These are phyloP conservation scores for Nannospalax galili DNA, from an alignment of 2,113 vertebrate genomes.

Conservation along the genomic window DNA sequence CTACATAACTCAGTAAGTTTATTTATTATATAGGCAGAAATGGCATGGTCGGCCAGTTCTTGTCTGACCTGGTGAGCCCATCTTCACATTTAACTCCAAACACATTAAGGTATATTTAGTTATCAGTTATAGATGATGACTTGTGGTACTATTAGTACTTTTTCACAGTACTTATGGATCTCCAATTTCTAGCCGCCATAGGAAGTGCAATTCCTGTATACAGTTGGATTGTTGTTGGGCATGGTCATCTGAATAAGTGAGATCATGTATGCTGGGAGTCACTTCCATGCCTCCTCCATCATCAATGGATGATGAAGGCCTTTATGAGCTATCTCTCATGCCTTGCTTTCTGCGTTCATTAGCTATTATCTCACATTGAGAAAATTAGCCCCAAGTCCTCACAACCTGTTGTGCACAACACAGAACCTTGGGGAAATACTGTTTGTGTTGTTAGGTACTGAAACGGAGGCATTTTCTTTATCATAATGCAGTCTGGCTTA, in stretches of 20 bases:
- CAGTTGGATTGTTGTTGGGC: neutral
- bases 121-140: neutral
- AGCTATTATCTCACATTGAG: neutral
- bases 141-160: neutral
- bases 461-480: neutral
- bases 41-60: neutral
- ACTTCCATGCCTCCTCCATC: no score
- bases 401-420: neutral
- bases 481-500: neutral
- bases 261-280: neutral
- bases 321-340: neutral
- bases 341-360: no score
- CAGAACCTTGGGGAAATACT: neutral
- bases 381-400: accelerated
- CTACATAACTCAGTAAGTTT: neutral
- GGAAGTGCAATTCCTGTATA: neutral
- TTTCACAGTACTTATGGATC: neutral
- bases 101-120: neutral
- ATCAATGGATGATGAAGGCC: accelerated
- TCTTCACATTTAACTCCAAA: neutral
- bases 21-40: neutral
- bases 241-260: neutral
- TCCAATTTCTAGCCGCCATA: neutral
- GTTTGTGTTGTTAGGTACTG: neutral
- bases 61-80: neutral